phyloP scores from a whole-genome alignment of 2,888 invertebrate genomes.

The Steromphala cineraria region DNA sequence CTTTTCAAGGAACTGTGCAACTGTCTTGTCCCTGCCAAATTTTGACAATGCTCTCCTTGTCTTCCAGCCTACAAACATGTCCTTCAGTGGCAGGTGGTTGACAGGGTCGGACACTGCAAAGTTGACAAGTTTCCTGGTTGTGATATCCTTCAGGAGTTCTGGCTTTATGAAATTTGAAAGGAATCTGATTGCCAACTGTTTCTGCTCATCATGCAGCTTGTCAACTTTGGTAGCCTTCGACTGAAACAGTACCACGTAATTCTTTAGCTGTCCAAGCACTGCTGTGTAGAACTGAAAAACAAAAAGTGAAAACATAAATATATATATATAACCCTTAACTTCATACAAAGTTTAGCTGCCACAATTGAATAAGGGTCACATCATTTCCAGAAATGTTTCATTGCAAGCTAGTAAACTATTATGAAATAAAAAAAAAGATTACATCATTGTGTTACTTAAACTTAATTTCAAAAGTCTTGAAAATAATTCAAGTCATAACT shows the following conservation, averaged over 20 bases:
- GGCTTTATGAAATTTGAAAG: conserved; percentile 31
- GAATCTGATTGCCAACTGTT: conserved; percentile 23
- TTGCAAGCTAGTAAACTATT: too few relatives aligned
- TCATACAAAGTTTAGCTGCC: too few relatives aligned
- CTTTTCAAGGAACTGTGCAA: conserved; percentile 5
- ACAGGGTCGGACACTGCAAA: neutral
- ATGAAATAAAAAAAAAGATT: too few relatives aligned
- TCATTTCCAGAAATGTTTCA: too few relatives aligned
- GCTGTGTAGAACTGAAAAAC: neutral
- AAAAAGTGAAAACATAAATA: neutral
- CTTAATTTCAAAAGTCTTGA: too few relatives aligned
- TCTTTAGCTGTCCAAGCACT: neutral
- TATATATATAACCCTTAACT: too few relatives aligned
- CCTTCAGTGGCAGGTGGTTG: neutral
- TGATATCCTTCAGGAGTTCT: conserved; percentile 19
- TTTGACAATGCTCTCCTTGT: neutral
- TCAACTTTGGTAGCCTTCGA: conserved; percentile 29
- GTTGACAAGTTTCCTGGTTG: conserved; percentile 18
- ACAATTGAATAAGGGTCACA: too few relatives aligned
- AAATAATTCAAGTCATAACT: neutral
- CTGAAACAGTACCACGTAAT: conserved; percentile 24
- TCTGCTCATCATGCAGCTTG: conserved; percentile 33
- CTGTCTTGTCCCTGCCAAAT: neutral
- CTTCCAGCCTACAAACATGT: conserved; percentile 24
- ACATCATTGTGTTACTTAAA: too few relatives aligned